These are phyloP conservation scores for Tethea ocularis DNA, from an alignment of 2,888 invertebrate genomes.

Conservation along the genomic window DNA sequence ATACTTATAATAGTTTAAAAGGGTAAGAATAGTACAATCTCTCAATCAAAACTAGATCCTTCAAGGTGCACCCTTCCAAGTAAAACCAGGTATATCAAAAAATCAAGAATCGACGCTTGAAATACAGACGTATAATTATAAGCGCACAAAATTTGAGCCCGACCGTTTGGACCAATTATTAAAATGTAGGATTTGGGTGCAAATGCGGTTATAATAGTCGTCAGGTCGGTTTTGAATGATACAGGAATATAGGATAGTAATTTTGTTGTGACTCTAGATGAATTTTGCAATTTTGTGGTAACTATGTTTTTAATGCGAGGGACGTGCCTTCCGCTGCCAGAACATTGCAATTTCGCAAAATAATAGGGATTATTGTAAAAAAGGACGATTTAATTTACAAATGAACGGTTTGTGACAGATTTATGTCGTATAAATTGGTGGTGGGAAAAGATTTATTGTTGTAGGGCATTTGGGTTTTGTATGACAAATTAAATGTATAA, in stretches of 20 bases:
- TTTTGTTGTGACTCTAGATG: conserved; percentile 54
- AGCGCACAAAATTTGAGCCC: conserved; percentile 69
- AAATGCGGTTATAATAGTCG: conserved; percentile 81
- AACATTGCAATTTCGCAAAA: conserved; percentile 46
- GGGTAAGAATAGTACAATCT: conserved; percentile 58
- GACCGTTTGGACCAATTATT: conserved; percentile 69
- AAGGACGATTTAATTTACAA: conserved; percentile 64
- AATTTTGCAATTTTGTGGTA: conserved; percentile 55
- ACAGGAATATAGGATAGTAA: conserved; percentile 55
- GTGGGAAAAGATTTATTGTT: conserved; percentile 55
- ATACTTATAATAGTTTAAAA: conserved; percentile 50
- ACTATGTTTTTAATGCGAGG: conserved; percentile 32
- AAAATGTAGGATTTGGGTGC: conserved; percentile 67
- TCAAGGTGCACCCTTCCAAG: conserved; percentile 52
- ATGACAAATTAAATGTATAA: conserved; percentile 7
- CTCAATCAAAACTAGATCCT: conserved; percentile 49
- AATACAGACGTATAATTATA: conserved; percentile 76
- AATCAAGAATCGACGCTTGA: conserved; percentile 64
- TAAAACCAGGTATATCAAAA: conserved; percentile 66
- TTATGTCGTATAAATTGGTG: conserved; percentile 47
- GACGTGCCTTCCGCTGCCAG: conserved; percentile 68
- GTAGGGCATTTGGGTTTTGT: conserved; percentile 5
- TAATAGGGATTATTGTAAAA: conserved; percentile 41
- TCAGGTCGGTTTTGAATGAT: conserved; percentile 62
- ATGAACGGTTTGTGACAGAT: conserved; percentile 60